These are phyloP conservation scores for Melieria crassipennis DNA, from an alignment of 2,888 invertebrate genomes.

Conservation along the genomic window DNA sequence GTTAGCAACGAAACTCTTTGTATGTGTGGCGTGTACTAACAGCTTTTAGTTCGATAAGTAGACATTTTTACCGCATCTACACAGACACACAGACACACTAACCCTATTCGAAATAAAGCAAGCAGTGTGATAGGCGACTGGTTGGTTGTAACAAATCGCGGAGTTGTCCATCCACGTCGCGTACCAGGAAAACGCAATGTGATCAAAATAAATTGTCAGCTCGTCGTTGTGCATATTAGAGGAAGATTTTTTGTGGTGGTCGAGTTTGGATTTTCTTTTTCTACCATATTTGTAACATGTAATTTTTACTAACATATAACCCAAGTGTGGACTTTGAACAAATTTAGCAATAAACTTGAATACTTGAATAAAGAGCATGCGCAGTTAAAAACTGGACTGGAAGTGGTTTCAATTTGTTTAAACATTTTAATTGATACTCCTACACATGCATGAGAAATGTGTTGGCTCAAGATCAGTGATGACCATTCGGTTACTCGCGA, in stretches of 20 bases:
- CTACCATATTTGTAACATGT: not conserved
- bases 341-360: conserved; percentile 19
- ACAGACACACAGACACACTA: too few species aligned
- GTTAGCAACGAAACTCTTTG: not conserved
- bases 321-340: conserved; percentile 27
- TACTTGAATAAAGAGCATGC: conserved; percentile 39
- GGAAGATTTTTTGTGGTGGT: conserved; percentile 34
- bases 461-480: too few species aligned
- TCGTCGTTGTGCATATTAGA: conserved; percentile 31
- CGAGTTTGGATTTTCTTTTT: conserved; percentile 26
- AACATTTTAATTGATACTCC: not conserved
- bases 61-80: too few species aligned
- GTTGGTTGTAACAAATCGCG: too few species aligned
- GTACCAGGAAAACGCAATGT: too few species aligned
- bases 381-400: conserved; percentile 40
- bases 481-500: too few species aligned
- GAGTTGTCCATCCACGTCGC: too few species aligned
- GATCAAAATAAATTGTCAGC: not conserved
- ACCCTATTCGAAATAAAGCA: too few species aligned
- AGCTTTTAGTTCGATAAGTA: too few species aligned
- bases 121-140: too few species aligned
- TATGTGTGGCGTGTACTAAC: too few species aligned
- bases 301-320: conserved; percentile 24
- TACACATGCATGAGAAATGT: too few species aligned
- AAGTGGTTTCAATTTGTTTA: not conserved